These are phyloP conservation scores for Neoscelio sp. DNA, from an alignment of 2,888 invertebrate genomes.

Conservation along the genomic window DNA sequence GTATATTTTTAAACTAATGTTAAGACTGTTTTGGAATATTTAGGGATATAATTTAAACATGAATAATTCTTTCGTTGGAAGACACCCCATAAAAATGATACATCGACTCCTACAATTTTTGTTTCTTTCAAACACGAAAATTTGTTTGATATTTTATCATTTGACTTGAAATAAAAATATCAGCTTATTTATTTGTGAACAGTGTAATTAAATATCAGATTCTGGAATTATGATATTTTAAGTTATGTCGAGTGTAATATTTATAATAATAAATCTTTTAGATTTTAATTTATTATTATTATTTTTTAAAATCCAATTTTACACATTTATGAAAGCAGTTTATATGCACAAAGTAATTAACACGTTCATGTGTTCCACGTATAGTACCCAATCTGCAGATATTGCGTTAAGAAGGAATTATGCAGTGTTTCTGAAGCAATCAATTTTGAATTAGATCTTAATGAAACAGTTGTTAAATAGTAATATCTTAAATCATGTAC, in stretches of 20 bases:
- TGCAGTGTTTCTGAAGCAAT: slow-evolving; percentile 5
- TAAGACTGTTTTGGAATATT: slow-evolving; percentile 32
- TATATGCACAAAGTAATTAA: too few relatives aligned
- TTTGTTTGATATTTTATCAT: slow-evolving; percentile 1
- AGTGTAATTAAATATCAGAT: too few relatives aligned
- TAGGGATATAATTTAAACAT: slow-evolving; percentile 26
- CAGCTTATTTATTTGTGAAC: too few relatives aligned
- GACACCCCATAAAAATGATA: slow-evolving; percentile 10
- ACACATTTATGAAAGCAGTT: too few relatives aligned
- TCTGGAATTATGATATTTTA: too few relatives aligned
- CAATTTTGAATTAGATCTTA: slow-evolving; percentile 14
- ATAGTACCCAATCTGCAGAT: not conserved
- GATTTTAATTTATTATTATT: too few relatives aligned
- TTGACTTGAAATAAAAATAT: not conserved
- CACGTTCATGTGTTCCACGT: not conserved
- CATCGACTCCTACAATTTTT: not conserved
- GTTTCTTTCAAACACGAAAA: not conserved
- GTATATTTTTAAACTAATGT: slow-evolving; percentile 37
- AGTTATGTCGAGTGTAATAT: too few relatives aligned
- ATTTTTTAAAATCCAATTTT: too few relatives aligned
- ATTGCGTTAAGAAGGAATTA: slow-evolving; percentile 1
- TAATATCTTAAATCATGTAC: slow-evolving; percentile 1
- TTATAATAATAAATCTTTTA: too few relatives aligned
- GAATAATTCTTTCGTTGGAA: not conserved
- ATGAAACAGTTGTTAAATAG: slow-evolving; percentile 9